phyloP scores from a whole-genome alignment of 1,140 invertebrate species.

The Megalonaias nervosa region DNA sequence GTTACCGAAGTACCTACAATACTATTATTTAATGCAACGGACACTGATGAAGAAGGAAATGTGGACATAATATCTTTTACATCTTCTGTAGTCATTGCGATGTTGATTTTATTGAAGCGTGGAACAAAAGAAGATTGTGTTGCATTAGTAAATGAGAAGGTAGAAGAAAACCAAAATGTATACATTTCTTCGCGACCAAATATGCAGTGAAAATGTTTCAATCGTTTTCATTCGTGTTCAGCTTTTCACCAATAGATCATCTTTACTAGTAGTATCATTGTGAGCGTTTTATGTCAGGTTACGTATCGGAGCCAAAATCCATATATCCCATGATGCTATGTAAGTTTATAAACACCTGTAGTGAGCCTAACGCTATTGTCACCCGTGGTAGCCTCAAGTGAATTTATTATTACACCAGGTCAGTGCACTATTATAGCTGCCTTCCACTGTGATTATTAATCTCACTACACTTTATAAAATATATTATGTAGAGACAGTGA shows the following conservation, averaged over 20 bases:
- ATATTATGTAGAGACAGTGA: too few species aligned
- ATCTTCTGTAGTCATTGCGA: conserved; percentile 21
- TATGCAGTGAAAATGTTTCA: conserved; percentile 26
- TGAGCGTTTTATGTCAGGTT: too few species aligned
- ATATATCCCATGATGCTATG: too few species aligned
- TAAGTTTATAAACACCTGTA: too few species aligned
- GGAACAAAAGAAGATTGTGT: conserved; percentile 19
- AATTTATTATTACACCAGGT: too few species aligned
- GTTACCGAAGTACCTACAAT: conserved; percentile 10
- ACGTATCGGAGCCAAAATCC: too few species aligned
- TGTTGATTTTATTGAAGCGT: conserved; percentile 22
- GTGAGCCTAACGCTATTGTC: too few species aligned
- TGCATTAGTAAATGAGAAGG: conserved; percentile 44
- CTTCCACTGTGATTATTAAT: too few species aligned
- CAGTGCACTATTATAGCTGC: too few species aligned
- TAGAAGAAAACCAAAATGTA: conserved; percentile 37
- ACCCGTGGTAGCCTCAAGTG: too few species aligned
- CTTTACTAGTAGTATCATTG: too few species aligned
- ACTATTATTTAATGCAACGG: conserved; percentile 18
- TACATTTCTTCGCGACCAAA: conserved; percentile 54
- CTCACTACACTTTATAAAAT: too few species aligned
- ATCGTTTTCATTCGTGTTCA: conserved; percentile 1
- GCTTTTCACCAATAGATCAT: neutral
- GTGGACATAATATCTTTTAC: conserved; percentile 32
- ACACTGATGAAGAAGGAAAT: conserved; percentile 8